phyloP scores from a whole-genome alignment of 64 coral and sea anemone species.

The Dendronephthya gigantea region DNA sequence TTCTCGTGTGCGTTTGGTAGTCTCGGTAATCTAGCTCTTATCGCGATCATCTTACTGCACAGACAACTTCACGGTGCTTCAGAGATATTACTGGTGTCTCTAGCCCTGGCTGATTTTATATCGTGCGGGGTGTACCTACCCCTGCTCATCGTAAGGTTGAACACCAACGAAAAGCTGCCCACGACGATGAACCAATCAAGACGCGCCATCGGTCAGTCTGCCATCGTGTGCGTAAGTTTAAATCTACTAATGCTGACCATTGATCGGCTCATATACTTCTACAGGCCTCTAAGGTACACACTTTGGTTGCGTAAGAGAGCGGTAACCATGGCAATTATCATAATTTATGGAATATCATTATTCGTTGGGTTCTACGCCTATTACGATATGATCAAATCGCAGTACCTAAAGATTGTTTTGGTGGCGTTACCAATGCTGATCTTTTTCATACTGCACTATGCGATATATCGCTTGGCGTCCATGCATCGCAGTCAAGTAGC shows the following conservation, averaged over 20 bases:
- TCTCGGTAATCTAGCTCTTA: neutral
- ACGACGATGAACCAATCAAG: neutral
- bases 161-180: neutral
- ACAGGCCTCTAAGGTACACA: neutral
- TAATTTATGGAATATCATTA: slow-evolving; percentile 1
- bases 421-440: neutral
- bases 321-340: neutral
- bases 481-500: neutral
- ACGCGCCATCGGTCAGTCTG: neutral
- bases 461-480: neutral
- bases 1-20: neutral
- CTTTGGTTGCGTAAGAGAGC: neutral
- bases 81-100: neutral
- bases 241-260: neutral
- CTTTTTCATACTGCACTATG: neutral
- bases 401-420: neutral
- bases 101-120: neutral
- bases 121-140: neutral
- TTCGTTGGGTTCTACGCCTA: neutral
- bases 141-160: neutral
- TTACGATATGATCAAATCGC: neutral
- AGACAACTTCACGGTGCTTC: neutral
- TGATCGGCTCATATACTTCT: neutral
- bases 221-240: neutral
- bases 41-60: neutral